Conservation (phyloP, 2,113 vertebrate species). For the Syngnathus floridae region DNA sequence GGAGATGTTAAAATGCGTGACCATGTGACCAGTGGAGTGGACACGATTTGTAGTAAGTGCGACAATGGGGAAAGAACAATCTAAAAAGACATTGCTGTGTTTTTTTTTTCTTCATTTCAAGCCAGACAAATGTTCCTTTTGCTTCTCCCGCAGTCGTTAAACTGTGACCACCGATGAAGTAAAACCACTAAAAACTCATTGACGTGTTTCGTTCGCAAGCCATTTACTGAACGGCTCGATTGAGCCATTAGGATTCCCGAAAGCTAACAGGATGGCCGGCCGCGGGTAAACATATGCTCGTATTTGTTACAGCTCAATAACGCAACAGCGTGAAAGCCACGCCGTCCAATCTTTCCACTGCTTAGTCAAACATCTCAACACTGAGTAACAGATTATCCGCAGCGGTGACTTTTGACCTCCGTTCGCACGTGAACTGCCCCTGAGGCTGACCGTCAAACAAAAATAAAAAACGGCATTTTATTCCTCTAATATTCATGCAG, state of each 20-base stretch:
- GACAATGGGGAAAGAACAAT: neutral
- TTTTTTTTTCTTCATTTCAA: neutral
- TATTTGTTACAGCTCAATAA: slow-evolving; percentile 1
- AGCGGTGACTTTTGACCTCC: slow-evolving; percentile 22
- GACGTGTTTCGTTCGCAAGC: slow-evolving; percentile 29
- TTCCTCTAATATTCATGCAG: too few species aligned
- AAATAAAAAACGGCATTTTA: neutral
- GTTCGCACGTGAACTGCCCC: slow-evolving; percentile 10
- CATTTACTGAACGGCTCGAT: slow-evolving; percentile 28
- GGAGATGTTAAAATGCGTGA: neutral
- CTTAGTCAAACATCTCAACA: slow-evolving; percentile 10
- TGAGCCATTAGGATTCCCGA: neutral
- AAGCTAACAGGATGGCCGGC: slow-evolving; percentile 4
- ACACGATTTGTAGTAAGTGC: slow-evolving; percentile 45
- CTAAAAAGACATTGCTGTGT: neutral
- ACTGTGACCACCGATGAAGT: neutral
- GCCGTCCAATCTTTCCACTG: neutral
- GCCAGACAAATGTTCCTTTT: neutral
- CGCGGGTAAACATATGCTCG: neutral
- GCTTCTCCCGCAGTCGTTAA: neutral
- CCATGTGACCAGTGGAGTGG: slow-evolving; percentile 6
- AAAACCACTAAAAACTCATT: slow-evolving; percentile 30
- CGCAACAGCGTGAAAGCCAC: slow-evolving; percentile 10
- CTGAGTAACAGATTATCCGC: slow-evolving; percentile 18
- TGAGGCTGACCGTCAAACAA: slow-evolving; percentile 3